Evolutionary conservation across 1,140 invertebrate species (phyloP).

Genomic region (Diorhabda elongata): DNA sequence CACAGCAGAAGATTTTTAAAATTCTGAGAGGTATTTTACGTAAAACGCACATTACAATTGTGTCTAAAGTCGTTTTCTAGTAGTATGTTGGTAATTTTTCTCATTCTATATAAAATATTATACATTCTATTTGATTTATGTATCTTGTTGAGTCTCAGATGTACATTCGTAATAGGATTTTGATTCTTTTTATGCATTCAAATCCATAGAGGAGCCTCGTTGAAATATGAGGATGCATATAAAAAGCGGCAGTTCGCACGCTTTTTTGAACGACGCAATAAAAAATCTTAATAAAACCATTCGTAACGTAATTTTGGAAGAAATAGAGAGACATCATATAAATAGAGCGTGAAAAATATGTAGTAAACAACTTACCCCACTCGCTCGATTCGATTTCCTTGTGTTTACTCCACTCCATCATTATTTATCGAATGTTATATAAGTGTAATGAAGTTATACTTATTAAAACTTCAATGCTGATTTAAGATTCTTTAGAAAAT

Average conservation of each 20-base stretch:
- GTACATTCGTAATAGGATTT: conserved; percentile 12
- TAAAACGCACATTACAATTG: not conserved
- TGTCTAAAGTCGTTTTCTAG: not conserved
- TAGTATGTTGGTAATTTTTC: conserved; percentile 2
- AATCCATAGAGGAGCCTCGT: conserved; percentile 7
- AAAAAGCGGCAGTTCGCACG: not conserved
- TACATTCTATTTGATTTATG: conserved; percentile 11
- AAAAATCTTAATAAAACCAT: not conserved
- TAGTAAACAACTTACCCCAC: not conserved
- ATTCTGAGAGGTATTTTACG: not conserved
- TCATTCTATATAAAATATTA: conserved; percentile 5
- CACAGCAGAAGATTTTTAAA: conserved; percentile 3
- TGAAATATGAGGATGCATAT: conserved; percentile 12
- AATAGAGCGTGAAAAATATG: not conserved
- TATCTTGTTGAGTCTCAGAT: conserved; percentile 7
- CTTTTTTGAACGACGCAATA: not conserved
- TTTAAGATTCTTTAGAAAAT: too few relatives aligned
- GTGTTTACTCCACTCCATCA: too few relatives aligned
- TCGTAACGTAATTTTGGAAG: not conserved
- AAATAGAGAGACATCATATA: not conserved
- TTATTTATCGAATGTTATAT: too few relatives aligned
- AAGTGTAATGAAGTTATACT: too few relatives aligned
- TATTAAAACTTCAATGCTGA: too few relatives aligned
- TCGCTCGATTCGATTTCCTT: too few relatives aligned
- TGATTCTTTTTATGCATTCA: conserved; percentile 10